Percentiles rank a stretch among this genome's conserved stretches.
Conservation (phyloP, 2,797 vertebrate species). For the Chloroceryle inda region DNA sequence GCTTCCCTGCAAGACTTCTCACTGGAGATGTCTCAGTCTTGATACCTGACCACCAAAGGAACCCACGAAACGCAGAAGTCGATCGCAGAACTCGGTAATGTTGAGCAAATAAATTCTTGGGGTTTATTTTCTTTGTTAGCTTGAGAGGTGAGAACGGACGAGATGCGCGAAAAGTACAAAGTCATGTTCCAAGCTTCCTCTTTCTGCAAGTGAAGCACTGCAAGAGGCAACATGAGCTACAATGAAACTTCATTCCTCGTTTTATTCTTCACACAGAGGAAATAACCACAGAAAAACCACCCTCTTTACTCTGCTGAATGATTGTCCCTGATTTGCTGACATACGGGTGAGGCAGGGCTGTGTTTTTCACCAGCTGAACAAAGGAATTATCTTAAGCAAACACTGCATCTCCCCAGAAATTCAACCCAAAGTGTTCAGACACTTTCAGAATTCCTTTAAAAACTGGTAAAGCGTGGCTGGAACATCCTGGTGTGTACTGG, state of each 20-base stretch:
- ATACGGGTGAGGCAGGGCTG: not conserved
- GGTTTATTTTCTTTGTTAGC: not conserved
- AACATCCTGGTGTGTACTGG: rapidly evolving
- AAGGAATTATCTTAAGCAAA: not conserved
- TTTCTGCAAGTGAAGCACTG: not conserved
- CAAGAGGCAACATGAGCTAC: not conserved
- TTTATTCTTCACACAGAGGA: not conserved
- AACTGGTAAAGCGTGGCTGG: not conserved
- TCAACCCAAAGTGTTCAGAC: not conserved
- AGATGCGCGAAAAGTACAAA: not conserved
- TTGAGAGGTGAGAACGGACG: not conserved
- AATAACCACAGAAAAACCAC: not conserved
- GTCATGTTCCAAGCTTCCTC: not conserved
- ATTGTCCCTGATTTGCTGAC: not conserved
- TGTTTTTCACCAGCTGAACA: not conserved
- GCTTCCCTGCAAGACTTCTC: not conserved
- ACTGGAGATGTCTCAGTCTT: not conserved
- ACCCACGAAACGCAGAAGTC: not conserved
- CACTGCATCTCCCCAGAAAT: not conserved
- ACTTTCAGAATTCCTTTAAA: not conserved
- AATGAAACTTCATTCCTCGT: not conserved
- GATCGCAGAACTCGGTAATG: not conserved
- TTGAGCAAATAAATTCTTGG: not conserved
- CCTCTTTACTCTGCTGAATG: not conserved
- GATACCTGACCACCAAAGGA: not conserved